Evolutionary conservation across 2,797 vertebrate species (phyloP), one percentile per base, ranked within the genome.

Genomic region (Menidia menidia): DNA sequence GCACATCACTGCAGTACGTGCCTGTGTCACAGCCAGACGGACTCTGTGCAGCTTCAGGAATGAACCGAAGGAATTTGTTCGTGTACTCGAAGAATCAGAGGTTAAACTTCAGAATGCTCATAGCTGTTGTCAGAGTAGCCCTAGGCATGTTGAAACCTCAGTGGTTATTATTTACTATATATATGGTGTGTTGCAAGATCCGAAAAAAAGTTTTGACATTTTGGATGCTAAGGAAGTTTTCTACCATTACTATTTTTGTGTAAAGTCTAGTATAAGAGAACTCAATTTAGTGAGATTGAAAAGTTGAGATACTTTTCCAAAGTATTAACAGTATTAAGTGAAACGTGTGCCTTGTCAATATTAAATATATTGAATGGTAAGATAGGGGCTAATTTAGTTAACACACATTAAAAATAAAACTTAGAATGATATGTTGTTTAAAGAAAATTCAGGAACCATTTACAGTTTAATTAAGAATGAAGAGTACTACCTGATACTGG

Each of bases 11-110:
- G 59, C 33, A 57, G 32, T 60, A 60, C 32, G 8, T 51, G 14
- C 16, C 30, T 62, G 41, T 2, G 1, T 44, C 48, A 48, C 48
- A 52, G 18, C 75, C 54, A 62, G 63, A 73, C 44, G 59, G 18
- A 50, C 51, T 50, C 18, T 42, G 14, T 43, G 59, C 42, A 68
- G 43, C 39, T 67, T 64, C 16, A 44, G 73, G 79, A 85, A 86
- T 67, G 76, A 54, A 59, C 65, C 59, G 58, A 10, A 82, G 54
- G 75, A 88, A 85, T 77, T 64, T 81, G n/a, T 71, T 45, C n/a
- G 6, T 56, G 31, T 41, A 61, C 53, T 78, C 58, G 7, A 77
- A 60, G 64, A 74, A 78, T 59, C 25, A 64, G 18, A 51, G 25
- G 61, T 48, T 52, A 35, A 68, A 69, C 11, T 2, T 61, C 9